phyloP scores from a whole-genome alignment of 2,797 vertebrate species.

The Pelodytes ibericus region DNA sequence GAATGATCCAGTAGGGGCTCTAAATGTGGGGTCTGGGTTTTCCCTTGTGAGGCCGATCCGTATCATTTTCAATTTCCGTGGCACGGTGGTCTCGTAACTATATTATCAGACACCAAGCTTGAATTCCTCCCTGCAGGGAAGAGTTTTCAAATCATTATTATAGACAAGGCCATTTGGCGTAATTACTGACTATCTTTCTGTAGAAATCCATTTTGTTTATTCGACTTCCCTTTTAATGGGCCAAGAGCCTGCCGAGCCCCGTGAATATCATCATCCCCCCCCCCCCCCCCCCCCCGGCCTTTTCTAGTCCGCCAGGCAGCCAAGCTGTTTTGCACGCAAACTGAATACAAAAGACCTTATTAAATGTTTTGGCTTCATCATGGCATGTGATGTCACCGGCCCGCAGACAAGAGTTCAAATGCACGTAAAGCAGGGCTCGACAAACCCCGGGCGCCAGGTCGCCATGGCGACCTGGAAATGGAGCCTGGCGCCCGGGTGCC shows the following conservation, averaged over 20 bases:
- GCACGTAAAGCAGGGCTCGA: too few relatives aligned
- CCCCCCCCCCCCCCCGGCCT: not conserved
- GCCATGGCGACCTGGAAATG: too few relatives aligned
- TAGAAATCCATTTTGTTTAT: not conserved
- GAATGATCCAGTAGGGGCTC: not conserved
- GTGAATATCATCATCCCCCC: too few relatives aligned
- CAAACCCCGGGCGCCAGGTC: too few relatives aligned
- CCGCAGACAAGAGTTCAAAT: too few relatives aligned
- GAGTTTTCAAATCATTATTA: not conserved
- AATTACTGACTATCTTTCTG: not conserved
- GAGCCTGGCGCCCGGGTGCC: too few relatives aligned
- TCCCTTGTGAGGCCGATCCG: too few relatives aligned
- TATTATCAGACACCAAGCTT: too few relatives aligned
- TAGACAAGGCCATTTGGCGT: not conserved
- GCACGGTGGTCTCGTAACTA: too few relatives aligned
- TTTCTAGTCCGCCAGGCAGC: not conserved
- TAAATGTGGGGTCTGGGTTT: not conserved
- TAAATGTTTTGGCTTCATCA: not conserved
- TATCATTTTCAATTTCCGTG: not conserved
- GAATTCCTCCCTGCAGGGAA: not conserved
- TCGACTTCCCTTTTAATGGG: not conserved
- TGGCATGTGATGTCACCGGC: not conserved
- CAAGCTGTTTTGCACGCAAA: not conserved
- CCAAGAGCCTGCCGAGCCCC: not conserved
- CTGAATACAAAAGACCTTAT: conserved; percentile 4